phyloP scores from a whole-genome alignment of 2,888 invertebrate genomes.

The Craniophora ligustri region DNA sequence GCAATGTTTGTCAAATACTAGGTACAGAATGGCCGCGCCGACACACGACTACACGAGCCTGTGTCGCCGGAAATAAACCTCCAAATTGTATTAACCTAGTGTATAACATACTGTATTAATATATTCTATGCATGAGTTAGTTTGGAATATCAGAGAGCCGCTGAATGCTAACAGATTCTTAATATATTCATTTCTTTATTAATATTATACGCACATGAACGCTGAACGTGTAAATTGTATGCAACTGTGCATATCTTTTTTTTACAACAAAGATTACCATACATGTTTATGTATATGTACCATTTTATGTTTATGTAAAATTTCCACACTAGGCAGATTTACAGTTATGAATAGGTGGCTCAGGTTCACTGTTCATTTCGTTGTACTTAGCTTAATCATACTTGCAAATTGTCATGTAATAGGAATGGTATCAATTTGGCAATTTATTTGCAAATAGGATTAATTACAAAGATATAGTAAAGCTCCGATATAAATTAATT shows the following conservation, averaged over 20 bases:
- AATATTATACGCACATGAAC: background rate
- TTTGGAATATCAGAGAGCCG: background rate
- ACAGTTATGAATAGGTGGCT: no score
- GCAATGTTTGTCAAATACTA: constrained; percentile 55
- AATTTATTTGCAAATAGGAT: no score
- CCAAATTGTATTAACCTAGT: constrained; percentile 27
- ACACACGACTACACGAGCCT: constrained; percentile 1
- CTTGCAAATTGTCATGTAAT: no score
- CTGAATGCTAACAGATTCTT: constrained; percentile 8
- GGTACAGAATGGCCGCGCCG: constrained; percentile 33
- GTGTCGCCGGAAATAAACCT: constrained; percentile 26
- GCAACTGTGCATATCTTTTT: no score
- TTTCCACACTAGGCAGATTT: background rate
- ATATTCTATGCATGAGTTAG: constrained; percentile 2
- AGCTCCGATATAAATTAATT: no score
- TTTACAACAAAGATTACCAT: no score
- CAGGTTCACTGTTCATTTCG: no score
- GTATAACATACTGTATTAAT: constrained; percentile 11
- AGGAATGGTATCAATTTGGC: no score
- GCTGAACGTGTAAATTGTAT: background rate
- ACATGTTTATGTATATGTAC: no score
- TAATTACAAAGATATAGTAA: no score
- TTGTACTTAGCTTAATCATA: no score
- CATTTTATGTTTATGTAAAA: no score
- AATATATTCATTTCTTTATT: background rate